phyloP scores from a whole-genome alignment of 35 echinoderm and acorn worm species.

The Strongylocentrotus purpuratus region DNA sequence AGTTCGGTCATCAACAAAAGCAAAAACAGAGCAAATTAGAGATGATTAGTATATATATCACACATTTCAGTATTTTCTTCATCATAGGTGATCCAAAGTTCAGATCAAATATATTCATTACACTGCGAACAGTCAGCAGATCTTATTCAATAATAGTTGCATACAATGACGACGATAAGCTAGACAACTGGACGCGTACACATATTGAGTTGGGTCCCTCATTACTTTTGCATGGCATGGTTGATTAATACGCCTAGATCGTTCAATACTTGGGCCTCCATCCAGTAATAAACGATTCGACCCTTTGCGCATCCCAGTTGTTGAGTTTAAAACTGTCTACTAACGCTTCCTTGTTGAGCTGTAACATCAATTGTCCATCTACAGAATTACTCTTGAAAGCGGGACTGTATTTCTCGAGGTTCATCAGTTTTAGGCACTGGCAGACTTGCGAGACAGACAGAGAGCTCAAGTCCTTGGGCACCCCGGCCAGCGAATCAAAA shows the following conservation, averaged over 20 bases:
- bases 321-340: conserved; percentile 66
- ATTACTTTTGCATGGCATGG: background rate
- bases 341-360: conserved; percentile 75
- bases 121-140: background rate
- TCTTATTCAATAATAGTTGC: background rate
- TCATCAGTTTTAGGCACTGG: conserved; percentile 74
- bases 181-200: background rate
- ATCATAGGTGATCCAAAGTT: background rate
- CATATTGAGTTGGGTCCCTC: background rate
- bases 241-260: background rate
- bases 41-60: background rate
- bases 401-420: conserved; percentile 66
- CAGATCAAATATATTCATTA: background rate
- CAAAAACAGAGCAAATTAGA: background rate
- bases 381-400: conserved; percentile 77
- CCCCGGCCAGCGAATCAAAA: conserved; percentile 41
- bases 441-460: conserved; percentile 73
- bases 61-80: background rate
- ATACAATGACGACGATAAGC: background rate
- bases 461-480: conserved; percentile 66
- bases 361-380: conserved; percentile 77
- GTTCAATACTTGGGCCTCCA: conserved; percentile 63
- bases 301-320: conserved; percentile 60
- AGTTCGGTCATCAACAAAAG: background rate
- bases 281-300: conserved; percentile 61